Conservation (phyloP, 2,888 invertebrate genomes). For the Steinernema hermaphroditum region DNA sequence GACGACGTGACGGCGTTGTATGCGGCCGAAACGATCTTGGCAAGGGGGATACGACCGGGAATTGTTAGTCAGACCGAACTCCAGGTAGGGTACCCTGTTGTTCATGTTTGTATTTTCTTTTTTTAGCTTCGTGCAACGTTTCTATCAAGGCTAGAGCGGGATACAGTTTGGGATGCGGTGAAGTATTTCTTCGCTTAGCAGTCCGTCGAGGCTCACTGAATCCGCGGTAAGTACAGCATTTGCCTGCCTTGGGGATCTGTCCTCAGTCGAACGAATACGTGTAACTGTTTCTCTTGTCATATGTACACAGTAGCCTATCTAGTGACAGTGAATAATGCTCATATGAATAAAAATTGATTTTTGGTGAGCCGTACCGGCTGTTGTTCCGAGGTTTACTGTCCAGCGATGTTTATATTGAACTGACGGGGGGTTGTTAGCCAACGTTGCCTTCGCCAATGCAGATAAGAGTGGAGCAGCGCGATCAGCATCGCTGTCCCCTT, state of each 20-base stretch:
- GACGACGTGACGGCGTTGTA: conserved; percentile 54
- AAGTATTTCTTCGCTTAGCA: conserved; percentile 51
- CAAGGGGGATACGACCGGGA: conserved; percentile 45
- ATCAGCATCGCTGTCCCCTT: background rate
- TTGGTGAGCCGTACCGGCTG: background rate
- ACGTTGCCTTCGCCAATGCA: background rate
- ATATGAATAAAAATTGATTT: conserved; percentile 19
- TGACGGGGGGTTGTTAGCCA: background rate
- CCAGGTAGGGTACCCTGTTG: conserved; percentile 45
- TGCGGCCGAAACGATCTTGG: conserved; percentile 61
- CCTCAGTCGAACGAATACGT: background rate
- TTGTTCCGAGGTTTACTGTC: conserved; percentile 14
- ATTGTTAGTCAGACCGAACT: conserved; percentile 55
- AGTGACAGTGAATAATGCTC: too few species aligned
- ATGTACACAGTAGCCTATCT: background rate
- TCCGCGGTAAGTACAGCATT: too few species aligned
- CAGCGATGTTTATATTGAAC: conserved; percentile 20
- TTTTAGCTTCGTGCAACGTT: conserved; percentile 63
- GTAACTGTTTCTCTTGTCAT: background rate
- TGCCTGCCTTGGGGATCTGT: too few species aligned
- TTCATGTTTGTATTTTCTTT: conserved; percentile 4
- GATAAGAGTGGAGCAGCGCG: conserved; percentile 4
- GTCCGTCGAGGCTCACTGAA: too few species aligned
- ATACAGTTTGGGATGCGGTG: conserved; percentile 54
- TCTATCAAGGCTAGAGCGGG: conserved; percentile 53